phyloP scores from a whole-genome alignment of 2,113 vertebrate species.

The Serilophus lunatus region DNA sequence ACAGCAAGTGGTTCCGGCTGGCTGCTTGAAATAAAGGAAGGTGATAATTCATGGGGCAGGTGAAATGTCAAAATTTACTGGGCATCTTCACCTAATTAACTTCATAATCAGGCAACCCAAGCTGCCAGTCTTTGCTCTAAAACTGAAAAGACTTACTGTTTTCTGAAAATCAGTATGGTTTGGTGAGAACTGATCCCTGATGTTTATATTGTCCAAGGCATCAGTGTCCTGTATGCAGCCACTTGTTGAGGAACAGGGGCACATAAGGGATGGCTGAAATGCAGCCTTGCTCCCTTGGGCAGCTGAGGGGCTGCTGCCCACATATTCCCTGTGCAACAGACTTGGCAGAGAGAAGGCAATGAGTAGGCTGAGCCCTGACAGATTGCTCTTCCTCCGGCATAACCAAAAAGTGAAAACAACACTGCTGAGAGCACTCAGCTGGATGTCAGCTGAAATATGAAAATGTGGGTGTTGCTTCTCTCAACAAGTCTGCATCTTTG shows the following conservation, averaged over 20 bases:
- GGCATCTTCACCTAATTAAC: neutral
- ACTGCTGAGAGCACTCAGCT: neutral
- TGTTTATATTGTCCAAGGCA: neutral
- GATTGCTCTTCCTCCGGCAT: slow-evolving; percentile 27
- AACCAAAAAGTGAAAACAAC: neutral
- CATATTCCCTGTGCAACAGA: neutral
- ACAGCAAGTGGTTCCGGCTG: neutral
- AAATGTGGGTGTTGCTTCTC: neutral
- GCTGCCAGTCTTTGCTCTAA: neutral
- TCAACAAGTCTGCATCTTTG: neutral
- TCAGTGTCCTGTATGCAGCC: neutral
- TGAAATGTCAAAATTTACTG: neutral
- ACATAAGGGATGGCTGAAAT: neutral
- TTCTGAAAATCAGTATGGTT: neutral
- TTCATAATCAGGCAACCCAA: neutral
- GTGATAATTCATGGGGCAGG: neutral
- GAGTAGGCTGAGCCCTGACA: slow-evolving; percentile 41
- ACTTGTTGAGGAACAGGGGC: neutral
- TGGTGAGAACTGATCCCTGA: neutral
- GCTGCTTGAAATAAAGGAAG: neutral
- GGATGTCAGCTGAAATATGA: slow-evolving; percentile 1
- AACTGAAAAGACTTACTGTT: neutral
- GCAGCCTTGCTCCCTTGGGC: neutral
- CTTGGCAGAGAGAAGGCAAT: slow-evolving; percentile 29
- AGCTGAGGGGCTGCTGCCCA: slow-evolving; percentile 6